Conservation (phyloP, 37 sponge, comb jelly and placozoan genomes). For the Axinella damicornis region DNA sequence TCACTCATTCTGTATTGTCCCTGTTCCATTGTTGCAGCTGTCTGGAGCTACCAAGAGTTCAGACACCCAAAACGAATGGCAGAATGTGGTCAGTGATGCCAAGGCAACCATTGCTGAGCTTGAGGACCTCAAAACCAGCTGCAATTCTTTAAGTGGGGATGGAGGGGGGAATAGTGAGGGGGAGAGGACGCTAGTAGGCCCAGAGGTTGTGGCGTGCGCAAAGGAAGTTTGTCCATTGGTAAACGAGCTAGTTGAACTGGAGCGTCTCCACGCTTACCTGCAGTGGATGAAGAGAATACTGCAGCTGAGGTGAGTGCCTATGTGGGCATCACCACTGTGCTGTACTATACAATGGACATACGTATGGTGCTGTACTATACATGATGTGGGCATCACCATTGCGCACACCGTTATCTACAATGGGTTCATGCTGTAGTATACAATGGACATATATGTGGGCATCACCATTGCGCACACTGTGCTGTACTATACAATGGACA, state of each 20-base stretch:
- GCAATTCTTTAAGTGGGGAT: not conserved
- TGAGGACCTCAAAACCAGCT: not conserved
- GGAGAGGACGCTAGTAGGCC: not conserved
- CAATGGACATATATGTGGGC: too few species aligned
- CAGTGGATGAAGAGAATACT: slow-evolving; percentile 38
- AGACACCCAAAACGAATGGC: slow-evolving; percentile 12
- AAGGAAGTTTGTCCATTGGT: not conserved
- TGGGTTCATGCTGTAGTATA: too few species aligned
- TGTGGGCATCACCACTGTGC: too few species aligned
- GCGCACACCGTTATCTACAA: too few species aligned
- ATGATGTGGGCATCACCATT: too few species aligned
- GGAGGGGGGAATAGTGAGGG: not conserved
- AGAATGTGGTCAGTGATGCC: slow-evolving; percentile 19
- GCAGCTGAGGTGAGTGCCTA: slow-evolving; percentile 26
- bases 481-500: too few species aligned
- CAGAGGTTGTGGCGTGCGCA: slow-evolving; percentile 2
- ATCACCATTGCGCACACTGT: too few species aligned
- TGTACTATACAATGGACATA: too few species aligned
- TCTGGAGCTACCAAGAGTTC: not conserved
- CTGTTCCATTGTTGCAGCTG: not conserved
- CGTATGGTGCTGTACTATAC: too few species aligned
- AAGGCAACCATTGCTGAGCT: slow-evolving; percentile 14
- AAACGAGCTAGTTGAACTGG: slow-evolving; percentile 21
- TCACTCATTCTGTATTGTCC: too few species aligned
- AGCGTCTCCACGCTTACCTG: slow-evolving; percentile 39